Percentiles rank a stretch among this genome's conserved stretches.
These are phyloP conservation scores for Deladenus siricidicola DNA, from an alignment of 2,888 invertebrate species.

Conservation along the genomic window DNA sequence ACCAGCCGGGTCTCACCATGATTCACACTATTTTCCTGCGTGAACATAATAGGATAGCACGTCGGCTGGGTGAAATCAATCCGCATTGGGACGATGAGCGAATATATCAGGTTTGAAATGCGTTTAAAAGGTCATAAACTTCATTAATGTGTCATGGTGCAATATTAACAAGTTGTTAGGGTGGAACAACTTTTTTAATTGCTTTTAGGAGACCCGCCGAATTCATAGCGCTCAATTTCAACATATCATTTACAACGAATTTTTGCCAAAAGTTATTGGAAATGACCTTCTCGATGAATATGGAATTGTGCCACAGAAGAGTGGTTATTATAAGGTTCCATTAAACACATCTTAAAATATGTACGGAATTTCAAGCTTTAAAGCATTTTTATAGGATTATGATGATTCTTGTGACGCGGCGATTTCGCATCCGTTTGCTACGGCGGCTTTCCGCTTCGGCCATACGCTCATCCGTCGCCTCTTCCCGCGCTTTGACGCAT, in stretches of 20 bases:
- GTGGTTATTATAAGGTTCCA: constrained; percentile 46
- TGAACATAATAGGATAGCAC: constrained; percentile 52
- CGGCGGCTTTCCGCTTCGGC: constrained; percentile 80
- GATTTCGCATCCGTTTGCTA: constrained; percentile 68
- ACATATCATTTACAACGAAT: constrained; percentile 56
- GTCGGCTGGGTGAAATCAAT: constrained; percentile 42
- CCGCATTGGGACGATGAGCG: constrained; percentile 55
- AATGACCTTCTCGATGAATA: constrained; percentile 65
- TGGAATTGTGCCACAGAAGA: constrained; percentile 70
- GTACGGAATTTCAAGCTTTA: background rate
- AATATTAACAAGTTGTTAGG: background rate
- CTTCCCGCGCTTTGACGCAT: constrained; percentile 32
- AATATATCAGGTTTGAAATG: constrained; percentile 51
- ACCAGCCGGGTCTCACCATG: constrained; percentile 51
- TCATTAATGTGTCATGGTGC: background rate
- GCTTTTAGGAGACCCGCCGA: constrained; percentile 54
- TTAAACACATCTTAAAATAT: too few species aligned
- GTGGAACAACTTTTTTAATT: background rate
- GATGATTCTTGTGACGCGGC: constrained; percentile 63
- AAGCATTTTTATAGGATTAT: constrained; percentile 47
- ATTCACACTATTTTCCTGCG: constrained; percentile 52
- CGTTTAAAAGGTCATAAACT: background rate
- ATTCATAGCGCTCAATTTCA: constrained; percentile 60
- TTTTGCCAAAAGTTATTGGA: constrained; percentile 78
- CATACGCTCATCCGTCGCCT: constrained; percentile 38